Evolutionary conservation across 2,888 invertebrate species (phyloP), one percentile per base, ranked within the genome.

Genomic region (Nemurella pictetii): DNA sequence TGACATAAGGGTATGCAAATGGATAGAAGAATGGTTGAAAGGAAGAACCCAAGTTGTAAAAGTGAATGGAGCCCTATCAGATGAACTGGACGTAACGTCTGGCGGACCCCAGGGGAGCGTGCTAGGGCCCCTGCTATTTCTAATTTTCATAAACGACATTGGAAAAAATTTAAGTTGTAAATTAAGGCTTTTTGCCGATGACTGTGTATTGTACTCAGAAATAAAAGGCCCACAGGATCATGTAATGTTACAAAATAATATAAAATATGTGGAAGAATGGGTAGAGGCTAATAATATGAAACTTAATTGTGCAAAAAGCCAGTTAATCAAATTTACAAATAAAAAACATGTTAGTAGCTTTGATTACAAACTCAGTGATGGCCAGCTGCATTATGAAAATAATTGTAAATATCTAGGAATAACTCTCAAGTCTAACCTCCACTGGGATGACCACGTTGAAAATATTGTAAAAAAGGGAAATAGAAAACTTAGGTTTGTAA

Each of bases 181-280:
- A n/a, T 7, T 78, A 78, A 78, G 78, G 30, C 78, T 78, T 25
- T 78, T 78, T 78, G 78, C 78, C 28, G 78, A 78, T 29, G 78
- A 78, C 78, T 78, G 78, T 29, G 30, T 78, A 29, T 2, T 78
- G 3, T 78, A 78, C 78, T 29, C 30, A 12, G 30, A 78, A 78
- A 78, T 78, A 27, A 78, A 78, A 27, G 78, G 29, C 27, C 28
- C 30, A n/a, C 28, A 29, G n/a, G 78, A 78, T 30, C 30, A 30
- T 29, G 30, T 28, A 30, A 78, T 28, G 3, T n/a, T 78, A n/a
- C 78, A 78, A 78, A 28, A 30, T 28, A 29, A 29, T 29, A 28
- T 78, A 78, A 30, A 78, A n/a, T 30, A 30, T n/a, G 30, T 30
- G 28, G 30, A n/a, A 29, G n/a, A 78, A 30, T 78, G 78, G 78